These are phyloP conservation scores for Sipunculus nudus DNA, from an alignment of 2,888 invertebrate genomes.

Conservation along the genomic window DNA sequence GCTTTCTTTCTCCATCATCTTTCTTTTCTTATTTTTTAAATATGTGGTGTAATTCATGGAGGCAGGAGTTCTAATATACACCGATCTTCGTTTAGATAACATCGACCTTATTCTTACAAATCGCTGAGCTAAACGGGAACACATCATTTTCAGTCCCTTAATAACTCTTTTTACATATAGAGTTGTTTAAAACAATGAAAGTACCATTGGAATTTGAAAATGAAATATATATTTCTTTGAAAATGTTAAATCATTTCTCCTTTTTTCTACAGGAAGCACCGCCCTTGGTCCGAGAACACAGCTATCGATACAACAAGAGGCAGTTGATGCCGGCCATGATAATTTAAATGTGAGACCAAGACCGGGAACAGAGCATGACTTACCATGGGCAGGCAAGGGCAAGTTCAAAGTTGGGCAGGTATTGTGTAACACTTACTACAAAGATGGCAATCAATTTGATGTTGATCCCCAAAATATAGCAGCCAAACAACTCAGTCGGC, in stretches of 20 bases:
- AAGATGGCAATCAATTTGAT: constrained; percentile 6
- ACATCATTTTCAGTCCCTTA: no score
- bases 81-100: no score
- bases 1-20: no score
- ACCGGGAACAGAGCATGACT: constrained; percentile 10
- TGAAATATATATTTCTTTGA: no score
- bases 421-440: constrained; percentile 14
- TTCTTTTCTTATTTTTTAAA: no score
- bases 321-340: constrained; percentile 2
- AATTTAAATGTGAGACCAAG: constrained; percentile 16
- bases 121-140: no score
- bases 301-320: background rate
- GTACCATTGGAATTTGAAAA: no score
- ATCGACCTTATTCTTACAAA: no score
- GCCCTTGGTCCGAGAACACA: constrained; percentile 10
- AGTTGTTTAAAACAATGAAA: no score
- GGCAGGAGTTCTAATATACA: no score
- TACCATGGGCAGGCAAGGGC: constrained; percentile 6
- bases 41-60: no score
- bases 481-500: constrained; percentile 14
- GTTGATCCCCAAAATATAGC: constrained; percentile 29
- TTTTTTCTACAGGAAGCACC: constrained; percentile 1
- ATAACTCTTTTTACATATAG: no score
- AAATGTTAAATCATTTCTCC: background rate
- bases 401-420: constrained; percentile 9